Evolutionary conservation across 2,797 vertebrate species (phyloP), one percentile per base, ranked within the genome.

Genomic region (Knipowitschia caucasica): DNA sequence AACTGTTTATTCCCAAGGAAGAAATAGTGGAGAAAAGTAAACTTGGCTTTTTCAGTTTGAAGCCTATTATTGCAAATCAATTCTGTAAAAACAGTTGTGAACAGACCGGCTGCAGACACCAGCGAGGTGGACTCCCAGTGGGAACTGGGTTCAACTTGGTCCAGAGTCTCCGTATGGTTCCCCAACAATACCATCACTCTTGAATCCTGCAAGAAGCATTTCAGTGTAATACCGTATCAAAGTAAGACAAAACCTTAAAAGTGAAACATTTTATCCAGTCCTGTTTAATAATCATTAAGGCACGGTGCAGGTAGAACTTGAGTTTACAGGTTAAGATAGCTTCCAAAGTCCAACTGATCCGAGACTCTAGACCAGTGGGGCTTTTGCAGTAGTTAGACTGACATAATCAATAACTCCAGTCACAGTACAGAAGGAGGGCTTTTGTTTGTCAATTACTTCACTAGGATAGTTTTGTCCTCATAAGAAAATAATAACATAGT

Each of bases 81-180:
- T 6, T 30, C 27, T 30, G 27, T 30, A 30, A 20, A 38, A 38
- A 38, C 17, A 10, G 18, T 7, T 20, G 21, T 39, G 21, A 24
- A 57, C 49, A 46, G 53, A 87, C 86, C 81, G 2, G 52, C 7
- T 53, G 59, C 24, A 35, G 74, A 64, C 4, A 12, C 7, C 2
- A 42, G 51, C n/a, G 53, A 5, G 2, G 36, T 27, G n/a, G 64
- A 56, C 30, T 78, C 73, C 83, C 53, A 62, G 33, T 58, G 52
- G 39, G 38, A 50, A 44, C 77, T 70, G 12, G 69, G 74, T 51
- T 54, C 50, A 40, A 57, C 33, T 10, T 25, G 29, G n/a, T 25
- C 65, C 57, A 46, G 11, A 34, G 75, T 72, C 57, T 66, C 39
- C 69, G 77, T 88, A 50, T 73, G 72, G 47, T 75, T 74, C 49